Percentiles rank a stretch among this genome's conserved stretches.
phyloP scores from a whole-genome alignment of 2,797 vertebrate species.

The Falco columbarius region DNA sequence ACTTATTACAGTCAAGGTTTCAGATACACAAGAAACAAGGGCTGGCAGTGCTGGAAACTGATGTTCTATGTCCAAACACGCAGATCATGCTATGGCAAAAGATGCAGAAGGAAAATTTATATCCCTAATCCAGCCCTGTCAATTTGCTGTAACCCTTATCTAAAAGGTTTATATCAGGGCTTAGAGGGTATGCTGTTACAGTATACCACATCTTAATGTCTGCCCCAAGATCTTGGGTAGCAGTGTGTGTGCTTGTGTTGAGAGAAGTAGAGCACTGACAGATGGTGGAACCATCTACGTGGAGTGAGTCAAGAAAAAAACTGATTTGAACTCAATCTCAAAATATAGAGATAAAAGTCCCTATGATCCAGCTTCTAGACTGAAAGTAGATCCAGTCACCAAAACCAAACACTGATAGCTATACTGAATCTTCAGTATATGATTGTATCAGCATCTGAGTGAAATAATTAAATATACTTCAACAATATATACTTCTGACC shows the following conservation, averaged over 20 bases:
- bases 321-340: not conserved
- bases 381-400: not conserved
- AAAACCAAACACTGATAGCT: not conserved
- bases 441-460: not conserved
- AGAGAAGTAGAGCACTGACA: not conserved
- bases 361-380: not conserved
- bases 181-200: not conserved
- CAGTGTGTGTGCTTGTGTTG: not conserved
- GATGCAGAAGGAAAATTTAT: not conserved
- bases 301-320: not conserved
- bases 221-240: not conserved
- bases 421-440: not conserved
- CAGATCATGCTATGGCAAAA: not conserved
- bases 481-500: not conserved
- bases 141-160: not conserved
- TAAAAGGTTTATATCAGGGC: not conserved
- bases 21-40: not conserved
- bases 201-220: not conserved
- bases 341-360: not conserved
- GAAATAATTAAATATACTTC: not conserved
- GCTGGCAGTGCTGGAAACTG: not conserved
- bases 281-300: not conserved
- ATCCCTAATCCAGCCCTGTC: not conserved
- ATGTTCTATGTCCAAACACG: not conserved
- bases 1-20: not conserved